phyloP scores from a whole-genome alignment of 2,113 vertebrate species.

The Megaptera novaeangliae region DNA sequence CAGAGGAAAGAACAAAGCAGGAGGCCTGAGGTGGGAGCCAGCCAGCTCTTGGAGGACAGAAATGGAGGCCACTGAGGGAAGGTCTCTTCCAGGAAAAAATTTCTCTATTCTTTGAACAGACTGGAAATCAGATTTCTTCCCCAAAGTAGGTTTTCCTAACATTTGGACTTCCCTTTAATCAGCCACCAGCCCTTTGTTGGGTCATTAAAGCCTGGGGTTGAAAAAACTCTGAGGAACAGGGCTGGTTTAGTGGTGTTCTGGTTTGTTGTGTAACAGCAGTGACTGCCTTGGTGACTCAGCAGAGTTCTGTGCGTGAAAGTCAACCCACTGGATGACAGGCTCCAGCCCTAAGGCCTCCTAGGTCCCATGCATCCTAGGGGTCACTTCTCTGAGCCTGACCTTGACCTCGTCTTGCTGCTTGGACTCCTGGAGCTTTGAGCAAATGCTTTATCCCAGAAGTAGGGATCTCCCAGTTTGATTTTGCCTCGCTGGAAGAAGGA shows the following conservation, averaged over 20 bases:
- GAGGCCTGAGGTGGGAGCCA: too few species aligned
- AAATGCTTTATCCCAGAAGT: not conserved
- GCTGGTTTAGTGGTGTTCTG: not conserved
- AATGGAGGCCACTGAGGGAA: not conserved
- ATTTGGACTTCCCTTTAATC: not conserved
- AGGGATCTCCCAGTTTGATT: not conserved
- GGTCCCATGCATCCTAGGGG: not conserved
- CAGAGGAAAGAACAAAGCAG: not conserved
- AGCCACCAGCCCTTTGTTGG: not conserved
- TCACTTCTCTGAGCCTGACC: not conserved
- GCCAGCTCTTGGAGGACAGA: not conserved
- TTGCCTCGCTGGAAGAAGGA: not conserved
- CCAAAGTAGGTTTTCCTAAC: not conserved
- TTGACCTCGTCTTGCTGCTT: not conserved
- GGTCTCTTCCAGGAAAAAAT: not conserved
- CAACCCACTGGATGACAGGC: not conserved
- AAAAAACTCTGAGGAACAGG: not conserved
- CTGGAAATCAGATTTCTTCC: not conserved
- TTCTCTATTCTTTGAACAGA: not conserved
- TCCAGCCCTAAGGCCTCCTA: not conserved
- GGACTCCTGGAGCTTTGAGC: not conserved
- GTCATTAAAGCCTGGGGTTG: not conserved
- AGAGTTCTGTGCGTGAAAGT: not conserved
- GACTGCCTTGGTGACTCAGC: not conserved
- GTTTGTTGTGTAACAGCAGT: not conserved